phyloP scores from a whole-genome alignment of 2,888 invertebrate genomes.

The Agrenia bidenticulata region DNA sequence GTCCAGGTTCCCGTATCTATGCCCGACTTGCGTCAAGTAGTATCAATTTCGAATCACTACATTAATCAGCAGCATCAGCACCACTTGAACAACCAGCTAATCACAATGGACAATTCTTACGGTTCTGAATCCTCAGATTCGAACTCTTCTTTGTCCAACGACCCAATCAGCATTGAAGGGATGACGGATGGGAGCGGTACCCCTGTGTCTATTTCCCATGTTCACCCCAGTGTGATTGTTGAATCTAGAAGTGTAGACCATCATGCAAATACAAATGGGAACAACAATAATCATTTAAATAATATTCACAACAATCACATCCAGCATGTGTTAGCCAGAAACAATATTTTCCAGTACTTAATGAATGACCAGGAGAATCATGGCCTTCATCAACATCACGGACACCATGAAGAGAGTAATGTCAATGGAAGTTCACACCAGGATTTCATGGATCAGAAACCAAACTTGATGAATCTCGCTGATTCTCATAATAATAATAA shows the following conservation, averaged over 20 bases:
- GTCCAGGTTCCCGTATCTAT: background rate
- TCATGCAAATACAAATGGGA: background rate
- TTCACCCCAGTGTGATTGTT: constrained; percentile 45
- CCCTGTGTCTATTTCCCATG: constrained; percentile 18
- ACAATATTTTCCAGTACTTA: constrained; percentile 9
- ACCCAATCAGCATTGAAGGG: background rate
- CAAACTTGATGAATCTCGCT: constrained; percentile 31
- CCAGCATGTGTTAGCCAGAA: constrained; percentile 13
- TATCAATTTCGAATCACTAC: background rate
- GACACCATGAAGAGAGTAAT: constrained; percentile 12
- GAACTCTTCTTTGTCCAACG: constrained; percentile 19
- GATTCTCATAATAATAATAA: constrained; percentile 24
- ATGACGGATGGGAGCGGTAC: background rate
- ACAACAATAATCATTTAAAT: constrained; percentile 5
- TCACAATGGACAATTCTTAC: constrained; percentile 32
- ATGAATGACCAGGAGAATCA: constrained; percentile 3
- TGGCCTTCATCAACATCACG: background rate
- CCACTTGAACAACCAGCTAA: constrained; percentile 2
- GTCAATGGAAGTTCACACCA: constrained; percentile 13
- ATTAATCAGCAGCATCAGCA: constrained; percentile 9
- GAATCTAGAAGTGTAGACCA: constrained; percentile 28
- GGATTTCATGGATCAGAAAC: constrained; percentile 37
- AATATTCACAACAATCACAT: constrained; percentile 24
- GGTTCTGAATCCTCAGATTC: constrained; percentile 34
- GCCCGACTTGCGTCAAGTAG: constrained; percentile 4